Base-by-base conservation (phyloP, 2,113 vertebrate species). In the Myodes glareolus region DNA sequence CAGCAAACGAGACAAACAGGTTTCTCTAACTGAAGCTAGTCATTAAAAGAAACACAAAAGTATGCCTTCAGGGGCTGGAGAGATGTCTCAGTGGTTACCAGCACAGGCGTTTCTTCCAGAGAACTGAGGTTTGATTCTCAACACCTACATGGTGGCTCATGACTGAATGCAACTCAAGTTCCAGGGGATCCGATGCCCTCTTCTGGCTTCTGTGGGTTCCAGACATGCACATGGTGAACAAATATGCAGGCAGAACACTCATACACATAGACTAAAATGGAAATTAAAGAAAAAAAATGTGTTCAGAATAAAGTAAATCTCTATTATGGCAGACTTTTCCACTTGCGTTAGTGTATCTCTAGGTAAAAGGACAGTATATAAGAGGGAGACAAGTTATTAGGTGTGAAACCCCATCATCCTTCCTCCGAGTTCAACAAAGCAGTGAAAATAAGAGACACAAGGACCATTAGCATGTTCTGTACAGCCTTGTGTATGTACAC, bases 361-460 rank as follows among this genome's bases (percentile, higher is more conserved):
- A 91, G 73, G 96, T 52, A 58, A 93, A 72, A 90, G 17, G 96
- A 88, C 50, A 93, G 96, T 82, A 92, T 77, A 92, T 33, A 88
- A 75, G 82, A 81, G 85, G 78, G 63, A 16, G n/a, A 45, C 3
- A 0, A 36, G 63, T 1, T 31, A 55, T 77, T 91, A 91, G 92
- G 9, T 9, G 42, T 47, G 67, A 45, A 67, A 80, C 9, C 58
- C 19, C 45, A 70, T 42, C 1, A 5, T 63, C 50, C 45, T 92
- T 94, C 93, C 73, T 82, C 45, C 63, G 63, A 95, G 68, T 47
- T 96, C 95, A 76, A 86, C 63, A 78, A 96, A 90, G 39, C 29
- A 73, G 63, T 19, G 36, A 87, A 16, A 70, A 33, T 29, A 81
- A 27, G 13, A 42, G 61, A 47, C 19, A 42, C 7, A 65, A 29